Evolutionary conservation across 1,140 invertebrate species (phyloP), one percentile per base, ranked within the genome.

Genomic region (Dolichoris vasculosae): DNA sequence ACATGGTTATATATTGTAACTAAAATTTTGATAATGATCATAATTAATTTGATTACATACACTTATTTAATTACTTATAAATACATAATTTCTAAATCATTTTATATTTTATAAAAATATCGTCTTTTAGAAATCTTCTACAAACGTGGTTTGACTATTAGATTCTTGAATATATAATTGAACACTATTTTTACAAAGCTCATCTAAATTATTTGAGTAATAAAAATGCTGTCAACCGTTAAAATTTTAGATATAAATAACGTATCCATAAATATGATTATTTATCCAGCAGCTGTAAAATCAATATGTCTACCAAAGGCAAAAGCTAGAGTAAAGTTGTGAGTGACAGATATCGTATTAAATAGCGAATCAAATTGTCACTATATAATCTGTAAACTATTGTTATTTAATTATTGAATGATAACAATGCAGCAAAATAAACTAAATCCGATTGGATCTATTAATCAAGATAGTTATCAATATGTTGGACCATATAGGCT

Each of bases 401-500:
- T 73, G 40, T 43, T 35, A 78, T 78, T 59, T 35, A 55, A 38
- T 59, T 55, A 59, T 38, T 59, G 23, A 64, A 46, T 23, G 63
- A 76, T 20, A 75, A 89, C 87, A 87, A 91, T 91, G 90, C 92
- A 91, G 88, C 90, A 93, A 90, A 90, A 90, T 88, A 93, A 92
- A 87, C 91, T 91, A 87, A 91, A 90, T 88, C 89, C 90, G 79
- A 88, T 91, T 80, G 92, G 90, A 83, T 90, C 91, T 93, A 93
- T 94, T 94, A 94, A 94, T 94, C 90, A 94, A 88, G 97, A 97
- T 93, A 95, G 95, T 91, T 97, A 97, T 92, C 97, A 98, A 94
- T 99, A 99, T 94, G 98, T 99, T 87, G 99, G 99, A 75, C 99
- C 99, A 55, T 99, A 99, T 94, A 95, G 98, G 89, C 95, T 99